These are phyloP conservation scores for Grammomys dolichurus DNA, from an alignment of 2,113 vertebrate species.

Conservation along the genomic window DNA sequence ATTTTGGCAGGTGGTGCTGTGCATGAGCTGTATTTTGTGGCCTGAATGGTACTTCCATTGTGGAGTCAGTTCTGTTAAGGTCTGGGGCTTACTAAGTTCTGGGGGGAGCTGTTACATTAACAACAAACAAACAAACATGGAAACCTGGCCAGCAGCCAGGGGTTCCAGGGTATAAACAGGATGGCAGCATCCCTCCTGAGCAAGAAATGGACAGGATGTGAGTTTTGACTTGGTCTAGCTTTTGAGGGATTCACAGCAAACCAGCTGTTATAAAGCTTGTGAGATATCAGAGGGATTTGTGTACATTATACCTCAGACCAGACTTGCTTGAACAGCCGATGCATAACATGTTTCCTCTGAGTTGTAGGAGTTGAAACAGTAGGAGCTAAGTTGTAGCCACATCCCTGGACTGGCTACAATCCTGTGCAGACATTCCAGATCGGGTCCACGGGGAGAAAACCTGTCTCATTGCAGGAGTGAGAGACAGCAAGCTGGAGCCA, in stretches of 20 bases:
- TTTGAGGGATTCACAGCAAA: conserved; percentile 52
- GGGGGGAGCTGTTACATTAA: neutral
- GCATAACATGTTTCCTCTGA: conserved; percentile 52
- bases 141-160: neutral
- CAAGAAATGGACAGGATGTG: neutral
- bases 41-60: neutral
- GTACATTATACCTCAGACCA: conserved; percentile 37
- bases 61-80: neutral
- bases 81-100: neutral
- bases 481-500: neutral
- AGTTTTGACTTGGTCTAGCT: conserved; percentile 62
- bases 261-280: conserved; percentile 49
- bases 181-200: neutral
- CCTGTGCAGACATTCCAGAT: conserved; percentile 14
- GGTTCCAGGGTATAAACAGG: neutral
- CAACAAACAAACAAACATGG: neutral
- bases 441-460: neutral
- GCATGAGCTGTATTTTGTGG: neutral
- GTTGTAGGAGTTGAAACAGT: conserved; percentile 26
- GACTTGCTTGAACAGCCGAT: neutral
- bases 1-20: neutral
- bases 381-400: conserved; percentile 39
- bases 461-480: neutral
- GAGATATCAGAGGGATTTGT: conserved; percentile 46
- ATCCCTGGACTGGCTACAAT: neutral